Percentiles rank a stretch among this genome's conserved stretches.
Evolutionary conservation across 2,888 invertebrate genomes (phyloP).

Genomic region (Geotrupes spiniger): DNA sequence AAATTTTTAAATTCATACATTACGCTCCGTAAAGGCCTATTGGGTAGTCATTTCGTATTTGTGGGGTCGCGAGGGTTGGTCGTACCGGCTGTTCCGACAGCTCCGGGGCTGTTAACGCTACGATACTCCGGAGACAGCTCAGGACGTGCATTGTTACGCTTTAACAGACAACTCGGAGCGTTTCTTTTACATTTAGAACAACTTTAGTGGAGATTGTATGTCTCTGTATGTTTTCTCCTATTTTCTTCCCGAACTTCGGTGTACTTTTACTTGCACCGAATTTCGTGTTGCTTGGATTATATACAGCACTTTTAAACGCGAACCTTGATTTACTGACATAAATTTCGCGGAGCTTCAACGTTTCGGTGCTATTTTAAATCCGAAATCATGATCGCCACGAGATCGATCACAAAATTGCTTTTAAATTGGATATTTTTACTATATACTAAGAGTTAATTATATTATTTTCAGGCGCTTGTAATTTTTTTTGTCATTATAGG

Average conservation of each 20-base stretch:
- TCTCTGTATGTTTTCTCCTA: background rate
- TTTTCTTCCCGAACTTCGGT: constrained; percentile 1
- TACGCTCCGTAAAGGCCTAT: constrained; percentile 12
- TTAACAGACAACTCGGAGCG: constrained; percentile 40
- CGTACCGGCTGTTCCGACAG: constrained; percentile 23
- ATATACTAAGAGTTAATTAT: no score
- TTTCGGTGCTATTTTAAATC: no score
- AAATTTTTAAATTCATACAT: constrained; percentile 13
- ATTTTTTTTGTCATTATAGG: no score
- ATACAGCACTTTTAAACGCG: no score
- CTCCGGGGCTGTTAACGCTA: constrained; percentile 34
- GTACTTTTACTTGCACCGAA: constrained; percentile 2
- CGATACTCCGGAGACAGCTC: constrained; percentile 38
- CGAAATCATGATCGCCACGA: no score
- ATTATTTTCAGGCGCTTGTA: no score
- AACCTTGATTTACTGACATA: no score
- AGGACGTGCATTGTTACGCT: constrained; percentile 37
- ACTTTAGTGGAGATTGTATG: constrained; percentile 16
- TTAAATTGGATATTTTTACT: no score
- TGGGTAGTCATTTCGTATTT: constrained; percentile 14
- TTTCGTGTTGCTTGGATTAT: background rate
- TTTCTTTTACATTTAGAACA: constrained; percentile 38
- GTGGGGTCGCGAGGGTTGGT: constrained; percentile 25
- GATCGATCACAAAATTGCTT: no score
- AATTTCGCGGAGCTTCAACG: no score